Evolutionary conservation across 2,113 vertebrate genomes (phyloP).

Genomic region (Dasypus novemcinctus): DNA sequence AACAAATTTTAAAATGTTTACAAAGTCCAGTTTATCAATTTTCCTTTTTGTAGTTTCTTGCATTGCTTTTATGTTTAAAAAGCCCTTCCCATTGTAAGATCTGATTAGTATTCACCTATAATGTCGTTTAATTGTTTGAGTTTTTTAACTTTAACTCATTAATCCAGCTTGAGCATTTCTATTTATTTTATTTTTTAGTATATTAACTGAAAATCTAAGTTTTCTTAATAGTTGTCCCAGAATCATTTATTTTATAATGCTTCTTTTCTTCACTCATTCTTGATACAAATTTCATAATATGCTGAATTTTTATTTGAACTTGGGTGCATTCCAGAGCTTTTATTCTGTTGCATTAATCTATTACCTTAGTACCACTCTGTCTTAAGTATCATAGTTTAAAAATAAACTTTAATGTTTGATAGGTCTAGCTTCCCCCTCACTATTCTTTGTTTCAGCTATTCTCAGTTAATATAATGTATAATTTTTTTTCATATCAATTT

Average conservation of each 20-base stretch:
- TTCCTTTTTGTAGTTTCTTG: background rate
- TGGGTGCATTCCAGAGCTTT: conserved; percentile 22
- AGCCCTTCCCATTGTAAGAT: background rate
- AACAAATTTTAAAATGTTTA: conserved; percentile 4
- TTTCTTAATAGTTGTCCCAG: conserved; percentile 6
- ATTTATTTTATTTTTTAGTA: conserved; percentile 3
- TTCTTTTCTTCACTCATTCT: background rate
- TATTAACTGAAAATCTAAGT: conserved; percentile 20
- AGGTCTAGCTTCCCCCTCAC: background rate
- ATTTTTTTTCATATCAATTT: background rate
- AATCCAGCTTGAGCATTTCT: background rate
- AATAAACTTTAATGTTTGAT: conserved; percentile 22
- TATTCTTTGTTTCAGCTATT: conserved; percentile 38
- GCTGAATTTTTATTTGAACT: conserved; percentile 35
- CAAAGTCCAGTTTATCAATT: background rate
- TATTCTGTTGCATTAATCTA: conserved; percentile 19
- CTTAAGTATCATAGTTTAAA: conserved; percentile 32
- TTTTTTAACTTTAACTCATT: conserved; percentile 37
- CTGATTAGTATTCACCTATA: background rate
- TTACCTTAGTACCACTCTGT: background rate
- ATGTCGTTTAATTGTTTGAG: conserved; percentile 13
- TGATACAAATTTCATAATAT: conserved; percentile 31
- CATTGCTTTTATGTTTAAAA: conserved; percentile 32
- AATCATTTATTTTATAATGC: background rate
- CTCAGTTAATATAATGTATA: background rate